Conservation (phyloP, 2,888 invertebrate species). For the Rhorus exstirpatorius region DNA sequence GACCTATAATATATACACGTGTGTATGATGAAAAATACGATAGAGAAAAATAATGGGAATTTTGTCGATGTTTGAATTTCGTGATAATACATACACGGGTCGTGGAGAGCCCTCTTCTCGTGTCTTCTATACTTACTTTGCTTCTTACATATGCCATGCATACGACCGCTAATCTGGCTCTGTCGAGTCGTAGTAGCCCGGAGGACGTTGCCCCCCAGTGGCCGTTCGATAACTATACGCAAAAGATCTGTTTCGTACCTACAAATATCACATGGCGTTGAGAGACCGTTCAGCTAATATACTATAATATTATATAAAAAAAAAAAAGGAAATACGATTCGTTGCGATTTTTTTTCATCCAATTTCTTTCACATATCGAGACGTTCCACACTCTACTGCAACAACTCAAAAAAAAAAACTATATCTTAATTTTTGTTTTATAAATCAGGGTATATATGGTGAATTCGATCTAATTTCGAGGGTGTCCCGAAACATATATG, state of each 20-base stretch:
- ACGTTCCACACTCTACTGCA: no score
- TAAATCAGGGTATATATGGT: no score
- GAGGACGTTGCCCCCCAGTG: constrained; percentile 65
- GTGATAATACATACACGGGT: neutral
- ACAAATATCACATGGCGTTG: constrained; percentile 31
- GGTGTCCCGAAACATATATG: no score
- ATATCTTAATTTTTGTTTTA: no score
- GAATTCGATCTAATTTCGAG: no score
- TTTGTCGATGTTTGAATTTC: constrained; percentile 8
- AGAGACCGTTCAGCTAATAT: neutral
- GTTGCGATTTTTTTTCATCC: neutral
- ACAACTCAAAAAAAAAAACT: no score
- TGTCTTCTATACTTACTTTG: neutral
- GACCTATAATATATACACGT: neutral
- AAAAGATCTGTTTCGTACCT: constrained; percentile 14
- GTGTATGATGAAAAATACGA: neutral
- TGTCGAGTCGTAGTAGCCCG: constrained; percentile 44
- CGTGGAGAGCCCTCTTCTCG: neutral
- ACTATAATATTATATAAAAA: neutral
- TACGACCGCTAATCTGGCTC: neutral
- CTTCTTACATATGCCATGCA: constrained; percentile 2
- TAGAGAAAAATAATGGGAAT: neutral
- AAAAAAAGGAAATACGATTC: neutral
- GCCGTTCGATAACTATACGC: constrained; percentile 61
- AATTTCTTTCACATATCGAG: no score